Evolutionary conservation across 2,888 invertebrate genomes (phyloP).

Genomic region (Oasisia sp.): DNA sequence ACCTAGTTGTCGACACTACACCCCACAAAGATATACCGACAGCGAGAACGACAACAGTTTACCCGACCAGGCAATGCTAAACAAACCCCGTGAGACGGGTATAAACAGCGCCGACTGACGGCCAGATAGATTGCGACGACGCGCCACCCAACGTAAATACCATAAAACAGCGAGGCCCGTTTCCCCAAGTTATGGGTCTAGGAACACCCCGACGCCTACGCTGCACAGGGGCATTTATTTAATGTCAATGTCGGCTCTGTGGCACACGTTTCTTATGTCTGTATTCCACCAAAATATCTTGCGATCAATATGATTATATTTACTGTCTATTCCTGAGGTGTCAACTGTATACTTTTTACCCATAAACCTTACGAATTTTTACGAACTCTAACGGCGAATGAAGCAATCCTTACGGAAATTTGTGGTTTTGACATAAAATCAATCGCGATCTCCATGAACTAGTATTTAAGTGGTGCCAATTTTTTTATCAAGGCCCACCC

Average conservation of each 20-base stretch:
- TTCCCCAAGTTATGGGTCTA: background rate
- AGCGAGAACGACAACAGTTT: background rate
- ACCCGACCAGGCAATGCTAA: background rate
- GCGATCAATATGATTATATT: too few species aligned
- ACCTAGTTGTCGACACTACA: background rate
- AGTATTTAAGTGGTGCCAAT: too few species aligned
- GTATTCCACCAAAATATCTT: background rate
- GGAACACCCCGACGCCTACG: background rate
- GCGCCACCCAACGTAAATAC: slow-evolving; percentile 13
- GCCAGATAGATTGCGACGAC: background rate
- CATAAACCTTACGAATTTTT: too few species aligned
- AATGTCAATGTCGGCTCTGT: background rate
- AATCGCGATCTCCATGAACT: too few species aligned
- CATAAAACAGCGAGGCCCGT: background rate
- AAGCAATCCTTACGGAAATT: too few species aligned
- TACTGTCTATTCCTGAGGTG: too few species aligned
- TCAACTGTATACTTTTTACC: too few species aligned
- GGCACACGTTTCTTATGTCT: background rate
- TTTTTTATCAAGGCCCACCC: too few species aligned
- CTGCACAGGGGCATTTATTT: background rate
- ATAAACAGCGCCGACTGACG: background rate
- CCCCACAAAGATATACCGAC: background rate
- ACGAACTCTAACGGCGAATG: too few species aligned
- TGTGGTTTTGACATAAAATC: too few species aligned
- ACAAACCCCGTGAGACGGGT: background rate